Base-by-base conservation (phyloP, 2,797 vertebrate species). In the Sebastes variabilis region DNA sequence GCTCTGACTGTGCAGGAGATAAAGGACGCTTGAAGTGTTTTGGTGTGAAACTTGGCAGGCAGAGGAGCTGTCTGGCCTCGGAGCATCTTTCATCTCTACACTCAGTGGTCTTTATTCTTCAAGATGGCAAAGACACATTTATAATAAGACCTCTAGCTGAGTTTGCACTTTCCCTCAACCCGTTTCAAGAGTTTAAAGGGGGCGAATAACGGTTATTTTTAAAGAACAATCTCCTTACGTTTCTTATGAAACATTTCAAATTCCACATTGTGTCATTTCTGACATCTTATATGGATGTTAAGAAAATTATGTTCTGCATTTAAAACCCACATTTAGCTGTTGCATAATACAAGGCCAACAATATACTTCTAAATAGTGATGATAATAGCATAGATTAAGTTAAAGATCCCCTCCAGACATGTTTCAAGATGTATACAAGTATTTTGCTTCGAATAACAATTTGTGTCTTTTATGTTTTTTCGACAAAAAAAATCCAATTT, bases 21-120 rank as follows among this genome's bases (percentile, higher is more conserved):
- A 80, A 77, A 80, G 80, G 74, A 66, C 52, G 22, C 55, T 70
- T 16, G 34, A 75, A 66, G 69, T 7, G 59, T 49, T 71, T 49
- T 25, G 82, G 72, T 77, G 24, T 52, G 49, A 72, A 32, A 81
- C 62, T 81, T 81, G 83, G 77, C 87, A 80, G 70, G 20, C 30
- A 6, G 46, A 25, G 68, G 2, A 34, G 56, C 69, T 66, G 66
- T 60, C 42, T 68, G 85, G 49, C 36, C 68, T 80, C 30, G 6
- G 70, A 81, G 75, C 69, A 86, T 84, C 64, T 49, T 65, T 89
- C 78, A 77, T 67, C 64, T 81, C 59, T 30, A 22, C 36, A 72
- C 36, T 66, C 49, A 34, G 2, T 10, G 82, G 29, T 79, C 62
- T 71, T 84, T 60, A 85, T 79, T 83, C 74, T 66, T 79, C 67